Evolutionary conservation across 2,797 vertebrate genomes (phyloP).

Genomic region (Antennarius maculatus): DNA sequence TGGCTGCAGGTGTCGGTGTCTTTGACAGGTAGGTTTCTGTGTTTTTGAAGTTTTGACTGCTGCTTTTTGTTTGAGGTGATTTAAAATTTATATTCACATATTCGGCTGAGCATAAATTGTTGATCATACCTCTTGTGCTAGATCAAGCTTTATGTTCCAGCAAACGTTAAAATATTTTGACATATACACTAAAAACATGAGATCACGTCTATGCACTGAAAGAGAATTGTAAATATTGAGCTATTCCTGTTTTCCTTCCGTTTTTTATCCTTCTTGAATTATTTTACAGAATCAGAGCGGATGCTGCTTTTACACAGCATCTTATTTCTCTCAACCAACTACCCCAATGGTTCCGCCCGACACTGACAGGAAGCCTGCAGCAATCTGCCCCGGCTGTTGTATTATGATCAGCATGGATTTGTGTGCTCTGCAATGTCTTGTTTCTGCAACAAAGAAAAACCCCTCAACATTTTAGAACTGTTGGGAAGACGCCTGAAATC

Average conservation of each 20-base stretch:
- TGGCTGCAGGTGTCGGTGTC: conserved; percentile 89
- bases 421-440: conserved; percentile 12
- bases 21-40: conserved; percentile 83
- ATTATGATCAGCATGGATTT: conserved; percentile 25
- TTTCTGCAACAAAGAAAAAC: conserved; percentile 13
- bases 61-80: no score
- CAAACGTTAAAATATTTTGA: no score
- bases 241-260: not conserved
- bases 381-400: not conserved
- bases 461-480: not conserved
- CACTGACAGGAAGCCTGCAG: conserved; percentile 60
- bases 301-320: conserved; percentile 90
- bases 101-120: no score
- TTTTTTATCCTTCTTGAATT: not conserved
- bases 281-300: conserved; percentile 84
- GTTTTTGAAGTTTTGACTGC: not conserved
- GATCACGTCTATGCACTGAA: no score
- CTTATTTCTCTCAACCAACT: conserved; percentile 89
- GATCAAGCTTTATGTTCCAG: no score
- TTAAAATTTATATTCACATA: no score
- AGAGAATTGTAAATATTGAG: not conserved
- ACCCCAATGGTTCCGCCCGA: conserved; percentile 27
- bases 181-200: no score
- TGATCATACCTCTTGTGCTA: no score
- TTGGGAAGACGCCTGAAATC: conserved; percentile 11